Evolutionary conservation across 2,888 invertebrate species (phyloP).

Genomic region (Drosophila meridiana): DNA sequence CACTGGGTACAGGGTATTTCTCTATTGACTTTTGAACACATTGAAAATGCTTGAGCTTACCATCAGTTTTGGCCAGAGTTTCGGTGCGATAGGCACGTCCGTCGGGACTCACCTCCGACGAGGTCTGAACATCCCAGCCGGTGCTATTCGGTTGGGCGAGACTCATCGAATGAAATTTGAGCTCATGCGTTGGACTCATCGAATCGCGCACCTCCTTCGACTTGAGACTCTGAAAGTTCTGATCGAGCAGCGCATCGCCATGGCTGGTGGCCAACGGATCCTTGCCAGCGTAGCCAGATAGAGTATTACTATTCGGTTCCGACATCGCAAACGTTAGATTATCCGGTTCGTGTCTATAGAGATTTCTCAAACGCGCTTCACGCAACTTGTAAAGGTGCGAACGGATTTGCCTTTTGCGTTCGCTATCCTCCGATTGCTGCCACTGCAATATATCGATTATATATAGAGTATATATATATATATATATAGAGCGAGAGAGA

Average conservation of each 20-base stretch:
- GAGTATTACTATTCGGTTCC: constrained; percentile 74
- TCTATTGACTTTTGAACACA: background rate
- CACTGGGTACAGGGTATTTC: constrained; percentile 1
- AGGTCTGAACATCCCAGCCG: constrained; percentile 89
- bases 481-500: background rate
- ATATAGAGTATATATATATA: background rate
- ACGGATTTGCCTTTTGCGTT: constrained; percentile 93
- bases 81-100: constrained; percentile 88
- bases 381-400: constrained; percentile 93
- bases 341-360: constrained; percentile 86
- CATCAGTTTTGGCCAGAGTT: constrained; percentile 88
- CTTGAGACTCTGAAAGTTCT: constrained; percentile 91
- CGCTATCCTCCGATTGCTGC: constrained; percentile 94
- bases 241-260: constrained; percentile 90
- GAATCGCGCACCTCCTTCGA: constrained; percentile 92
- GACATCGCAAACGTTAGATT: constrained; percentile 79
- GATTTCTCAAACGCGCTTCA: constrained; percentile 91
- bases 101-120: constrained; percentile 88
- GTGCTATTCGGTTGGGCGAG: constrained; percentile 85
- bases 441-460: constrained; percentile 84
- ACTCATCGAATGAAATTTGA: constrained; percentile 82
- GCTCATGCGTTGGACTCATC: constrained; percentile 89
- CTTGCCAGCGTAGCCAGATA: constrained; percentile 85
- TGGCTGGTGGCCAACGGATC: constrained; percentile 86
- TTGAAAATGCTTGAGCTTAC: constrained; percentile 73